Evolutionary conservation across 2,888 invertebrate genomes (phyloP).

Genomic region (Electrophaes corylata): DNA sequence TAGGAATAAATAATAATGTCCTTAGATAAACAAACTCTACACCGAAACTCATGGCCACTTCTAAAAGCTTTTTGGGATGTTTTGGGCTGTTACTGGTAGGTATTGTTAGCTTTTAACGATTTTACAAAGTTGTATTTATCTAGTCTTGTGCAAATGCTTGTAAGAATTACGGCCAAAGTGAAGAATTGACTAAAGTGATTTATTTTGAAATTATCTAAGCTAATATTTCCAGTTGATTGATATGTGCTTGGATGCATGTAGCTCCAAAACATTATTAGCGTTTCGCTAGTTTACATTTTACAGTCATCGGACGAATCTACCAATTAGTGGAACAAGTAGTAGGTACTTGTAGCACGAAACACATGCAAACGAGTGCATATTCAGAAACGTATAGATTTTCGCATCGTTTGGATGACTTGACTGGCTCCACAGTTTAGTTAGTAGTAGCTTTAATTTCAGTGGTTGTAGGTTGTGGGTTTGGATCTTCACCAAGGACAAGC

Average conservation of each 20-base stretch:
- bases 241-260: background rate
- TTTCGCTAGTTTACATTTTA: background rate
- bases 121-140: background rate
- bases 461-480: too few relatives aligned
- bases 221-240: background rate
- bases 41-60: conserved; percentile 8
- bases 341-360: background rate
- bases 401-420: too few relatives aligned
- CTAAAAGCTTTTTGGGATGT: conserved; percentile 7
- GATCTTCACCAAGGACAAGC: too few relatives aligned
- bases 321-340: conserved; percentile 7
- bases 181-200: background rate
- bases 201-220: too few relatives aligned
- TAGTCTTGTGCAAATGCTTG: background rate
- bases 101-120: background rate
- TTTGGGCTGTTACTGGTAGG: background rate
- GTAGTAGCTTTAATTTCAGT: too few relatives aligned
- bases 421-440: too few relatives aligned
- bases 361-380: conserved; percentile 1
- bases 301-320: conserved; percentile 5
- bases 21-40: conserved; percentile 10
- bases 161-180: background rate
- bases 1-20: conserved; percentile 32
- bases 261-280: background rate
- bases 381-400: too few relatives aligned